phyloP scores from a whole-genome alignment of 37 sponge, comb jelly and placozoan species.

The Theonella swinhoei region DNA sequence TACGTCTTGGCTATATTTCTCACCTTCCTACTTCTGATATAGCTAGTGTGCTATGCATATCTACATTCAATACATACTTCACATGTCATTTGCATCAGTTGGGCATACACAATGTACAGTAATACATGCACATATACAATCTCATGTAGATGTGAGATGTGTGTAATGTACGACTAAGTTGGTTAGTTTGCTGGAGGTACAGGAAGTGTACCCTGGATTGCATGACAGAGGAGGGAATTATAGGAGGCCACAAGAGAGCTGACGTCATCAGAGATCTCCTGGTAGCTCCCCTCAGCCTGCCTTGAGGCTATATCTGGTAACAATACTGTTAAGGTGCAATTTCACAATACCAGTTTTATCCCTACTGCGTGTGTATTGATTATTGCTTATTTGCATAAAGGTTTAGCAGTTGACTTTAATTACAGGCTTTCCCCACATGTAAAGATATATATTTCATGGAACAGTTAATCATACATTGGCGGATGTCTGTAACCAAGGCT shows the following conservation, averaged over 20 bases:
- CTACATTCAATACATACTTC: too few species aligned
- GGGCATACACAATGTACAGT: too few species aligned
- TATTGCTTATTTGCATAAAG: not conserved
- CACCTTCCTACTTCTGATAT: too few species aligned
- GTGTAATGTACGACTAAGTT: too few species aligned
- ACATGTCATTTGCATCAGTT: too few species aligned
- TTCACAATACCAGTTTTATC: too few species aligned
- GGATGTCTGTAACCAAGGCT: too few species aligned
- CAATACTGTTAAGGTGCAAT: not conserved
- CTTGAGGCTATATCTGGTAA: constrained; percentile 61
- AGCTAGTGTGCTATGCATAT: too few species aligned
- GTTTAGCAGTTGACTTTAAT: not conserved
- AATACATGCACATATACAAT: too few species aligned
- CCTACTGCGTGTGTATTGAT: not conserved
- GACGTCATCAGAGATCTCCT: constrained; percentile 57
- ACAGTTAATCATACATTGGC: too few species aligned
- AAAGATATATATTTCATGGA: not conserved
- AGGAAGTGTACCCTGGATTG: constrained; percentile 1
- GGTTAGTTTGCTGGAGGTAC: not conserved
- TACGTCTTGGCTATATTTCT: too few species aligned
- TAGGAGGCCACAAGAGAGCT: constrained; percentile 42
- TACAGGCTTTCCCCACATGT: not conserved
- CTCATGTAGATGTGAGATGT: too few species aligned
- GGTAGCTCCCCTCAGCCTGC: constrained; percentile 74
- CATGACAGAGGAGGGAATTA: constrained; percentile 65